Evolutionary conservation across 2,113 vertebrate species (phyloP).

Genomic region (Chaetodon auriga): DNA sequence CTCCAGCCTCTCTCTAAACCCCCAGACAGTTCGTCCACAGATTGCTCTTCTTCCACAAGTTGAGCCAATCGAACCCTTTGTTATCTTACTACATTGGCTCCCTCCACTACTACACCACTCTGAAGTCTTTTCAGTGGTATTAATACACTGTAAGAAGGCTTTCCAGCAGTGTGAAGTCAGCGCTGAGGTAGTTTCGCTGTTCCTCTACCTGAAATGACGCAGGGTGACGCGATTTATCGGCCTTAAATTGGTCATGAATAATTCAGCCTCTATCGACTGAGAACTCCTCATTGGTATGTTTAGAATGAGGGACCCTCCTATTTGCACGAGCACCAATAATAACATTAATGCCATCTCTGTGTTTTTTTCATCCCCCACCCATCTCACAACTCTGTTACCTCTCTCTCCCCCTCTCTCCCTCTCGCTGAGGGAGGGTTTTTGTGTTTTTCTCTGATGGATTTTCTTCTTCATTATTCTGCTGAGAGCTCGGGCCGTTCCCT

Average conservation of each 20-base stretch:
- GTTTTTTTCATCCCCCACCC: conserved; percentile 41
- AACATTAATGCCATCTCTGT: conserved; percentile 36
- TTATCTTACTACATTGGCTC: conserved; percentile 51
- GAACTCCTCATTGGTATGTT: conserved; percentile 26
- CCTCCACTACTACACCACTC: conserved; percentile 41
- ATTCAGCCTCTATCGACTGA: conserved; percentile 34
- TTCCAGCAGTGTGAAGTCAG: conserved; percentile 33
- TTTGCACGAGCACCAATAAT: conserved; percentile 36
- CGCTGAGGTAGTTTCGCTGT: background rate
- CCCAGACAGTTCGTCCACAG: conserved; percentile 64
- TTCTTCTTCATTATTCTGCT: conserved; percentile 75
- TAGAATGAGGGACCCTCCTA: conserved; percentile 27
- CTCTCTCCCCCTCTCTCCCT: conserved; percentile 29
- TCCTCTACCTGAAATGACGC: background rate
- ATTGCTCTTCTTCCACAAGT: conserved; percentile 50
- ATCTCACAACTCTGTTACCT: conserved; percentile 40
- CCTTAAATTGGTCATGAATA: conserved; percentile 48
- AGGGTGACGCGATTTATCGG: conserved; percentile 3
- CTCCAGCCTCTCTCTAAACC: conserved; percentile 25
- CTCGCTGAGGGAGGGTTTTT: conserved; percentile 23
- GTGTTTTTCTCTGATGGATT: conserved; percentile 67
- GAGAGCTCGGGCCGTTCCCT: conserved; percentile 67
- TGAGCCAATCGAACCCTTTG: conserved; percentile 57
- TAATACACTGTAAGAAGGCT: conserved; percentile 38
- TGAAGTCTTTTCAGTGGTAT: conserved; percentile 18